These are phyloP conservation scores for Batillaria attramentaria DNA, from an alignment of 1,140 invertebrate genomes.

Conservation along the genomic window DNA sequence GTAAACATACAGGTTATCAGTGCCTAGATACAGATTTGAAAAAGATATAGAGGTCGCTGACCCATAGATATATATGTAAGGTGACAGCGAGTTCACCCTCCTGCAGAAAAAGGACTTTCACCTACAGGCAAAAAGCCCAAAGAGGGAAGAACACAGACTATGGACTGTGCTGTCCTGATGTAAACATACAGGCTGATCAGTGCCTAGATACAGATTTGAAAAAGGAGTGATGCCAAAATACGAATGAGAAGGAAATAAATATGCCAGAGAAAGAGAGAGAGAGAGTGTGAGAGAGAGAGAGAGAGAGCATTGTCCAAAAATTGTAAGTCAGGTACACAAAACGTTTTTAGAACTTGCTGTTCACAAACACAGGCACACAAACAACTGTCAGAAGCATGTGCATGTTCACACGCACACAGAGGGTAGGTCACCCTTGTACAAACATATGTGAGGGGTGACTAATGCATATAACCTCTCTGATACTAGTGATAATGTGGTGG, in stretches of 20 bases:
- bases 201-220: background rate
- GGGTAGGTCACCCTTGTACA: no score
- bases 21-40: background rate
- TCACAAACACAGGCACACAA: background rate
- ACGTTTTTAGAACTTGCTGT: background rate
- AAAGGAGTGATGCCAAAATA: background rate
- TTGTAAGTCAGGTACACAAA: background rate
- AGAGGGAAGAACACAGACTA: background rate
- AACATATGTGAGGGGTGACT: no score
- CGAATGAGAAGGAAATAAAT: background rate
- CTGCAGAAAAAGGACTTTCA: background rate
- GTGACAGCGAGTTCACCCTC: background rate
- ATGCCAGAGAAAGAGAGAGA: background rate
- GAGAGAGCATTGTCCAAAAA: background rate
- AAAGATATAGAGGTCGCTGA: background rate
- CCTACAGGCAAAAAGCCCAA: background rate
- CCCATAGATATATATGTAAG: background rate
- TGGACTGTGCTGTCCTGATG: background rate
- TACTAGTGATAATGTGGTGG: no score
- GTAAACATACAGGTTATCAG: background rate
- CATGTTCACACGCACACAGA: no score
- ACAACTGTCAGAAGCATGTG: no score
- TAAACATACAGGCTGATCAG: background rate
- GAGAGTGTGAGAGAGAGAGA: background rate
- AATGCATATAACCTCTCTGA: no score